These are phyloP conservation scores for Epinotia bilunana DNA, from an alignment of 2,888 invertebrate genomes.

Conservation along the genomic window DNA sequence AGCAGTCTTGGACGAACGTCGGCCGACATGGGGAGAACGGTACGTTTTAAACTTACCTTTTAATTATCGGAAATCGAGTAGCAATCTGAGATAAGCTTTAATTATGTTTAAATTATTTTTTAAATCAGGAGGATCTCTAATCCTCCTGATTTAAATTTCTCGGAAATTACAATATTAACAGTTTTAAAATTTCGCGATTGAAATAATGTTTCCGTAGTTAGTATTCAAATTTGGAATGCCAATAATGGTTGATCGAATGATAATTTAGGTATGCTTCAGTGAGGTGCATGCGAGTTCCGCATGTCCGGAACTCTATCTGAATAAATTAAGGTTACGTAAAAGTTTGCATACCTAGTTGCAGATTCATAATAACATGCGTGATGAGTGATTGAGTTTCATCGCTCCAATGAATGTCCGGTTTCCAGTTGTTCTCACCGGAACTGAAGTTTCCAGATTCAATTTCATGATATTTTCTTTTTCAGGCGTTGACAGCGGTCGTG, in stretches of 20 bases:
- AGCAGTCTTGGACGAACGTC: conserved; percentile 65
- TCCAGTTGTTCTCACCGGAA: conserved; percentile 33
- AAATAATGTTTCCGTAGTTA: neutral
- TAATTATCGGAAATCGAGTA: neutral
- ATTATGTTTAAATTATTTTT: neutral
- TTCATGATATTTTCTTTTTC: conserved; percentile 55
- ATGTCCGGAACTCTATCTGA: conserved; percentile 18
- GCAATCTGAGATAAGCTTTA: conserved; percentile 2
- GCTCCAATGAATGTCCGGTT: conserved; percentile 39
- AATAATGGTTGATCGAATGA: neutral
- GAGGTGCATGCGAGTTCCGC: conserved; percentile 28
- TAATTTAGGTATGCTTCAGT: conserved; percentile 5
- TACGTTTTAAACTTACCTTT: conserved; percentile 52
- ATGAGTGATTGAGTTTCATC: conserved; percentile 33
- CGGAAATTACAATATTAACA: neutral
- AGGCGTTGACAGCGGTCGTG: conserved; percentile 66
- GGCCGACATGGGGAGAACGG: conserved; percentile 75
- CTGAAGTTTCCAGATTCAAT: conserved; percentile 43
- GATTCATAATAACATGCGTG: conserved; percentile 34
- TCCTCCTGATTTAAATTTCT: neutral
- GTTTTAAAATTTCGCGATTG: neutral
- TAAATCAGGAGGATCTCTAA: too few species aligned
- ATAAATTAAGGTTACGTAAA: conserved; percentile 37
- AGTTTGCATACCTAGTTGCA: conserved; percentile 11
- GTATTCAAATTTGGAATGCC: neutral